Percentiles rank a stretch among this genome's conserved stretches.
Conservation (phyloP, 1,140 invertebrate genomes). For the Cepaea nemoralis region DNA sequence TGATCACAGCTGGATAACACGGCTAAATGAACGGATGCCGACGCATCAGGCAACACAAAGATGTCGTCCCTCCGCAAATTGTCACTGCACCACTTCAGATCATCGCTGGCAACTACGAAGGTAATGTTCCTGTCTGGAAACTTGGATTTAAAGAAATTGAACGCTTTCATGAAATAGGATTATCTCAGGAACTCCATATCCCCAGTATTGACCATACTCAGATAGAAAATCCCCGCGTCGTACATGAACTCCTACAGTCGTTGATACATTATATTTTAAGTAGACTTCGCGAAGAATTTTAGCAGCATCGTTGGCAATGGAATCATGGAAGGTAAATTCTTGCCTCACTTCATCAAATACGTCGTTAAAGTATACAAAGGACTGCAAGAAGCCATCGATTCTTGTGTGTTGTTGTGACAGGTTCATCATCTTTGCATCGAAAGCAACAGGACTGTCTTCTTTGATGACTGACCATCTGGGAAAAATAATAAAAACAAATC, state of each 20-base stretch:
- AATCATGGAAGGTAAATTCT: neutral
- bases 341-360: conserved; percentile 23
- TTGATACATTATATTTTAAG: neutral
- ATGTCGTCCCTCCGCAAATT: conserved; percentile 31
- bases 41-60: conserved; percentile 40
- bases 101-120: conserved; percentile 56
- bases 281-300: conserved; percentile 9
- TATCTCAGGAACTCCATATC: conserved; percentile 27
- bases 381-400: conserved; percentile 42
- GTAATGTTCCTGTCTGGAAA: conserved; percentile 23
- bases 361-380: conserved; percentile 46
- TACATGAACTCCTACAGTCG: conserved; percentile 44
- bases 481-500: neutral
- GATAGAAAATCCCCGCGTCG: conserved; percentile 37
- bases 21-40: conserved; percentile 60
- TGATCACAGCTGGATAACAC: conserved; percentile 62
- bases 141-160: conserved; percentile 32
- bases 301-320: neutral
- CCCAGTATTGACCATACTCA: neutral
- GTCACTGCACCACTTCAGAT: conserved; percentile 46
- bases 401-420: conserved; percentile 9
- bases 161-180: conserved; percentile 42
- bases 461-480: neutral
- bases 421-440: conserved; percentile 9
- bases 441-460: conserved; percentile 15